A percentile compares a stretch with the other conserved stretches of the same genome.
Evolutionary conservation across 37 sponge, comb jelly and placozoan genomes (phyloP).

Genomic region (Ephydatia muelleri): DNA sequence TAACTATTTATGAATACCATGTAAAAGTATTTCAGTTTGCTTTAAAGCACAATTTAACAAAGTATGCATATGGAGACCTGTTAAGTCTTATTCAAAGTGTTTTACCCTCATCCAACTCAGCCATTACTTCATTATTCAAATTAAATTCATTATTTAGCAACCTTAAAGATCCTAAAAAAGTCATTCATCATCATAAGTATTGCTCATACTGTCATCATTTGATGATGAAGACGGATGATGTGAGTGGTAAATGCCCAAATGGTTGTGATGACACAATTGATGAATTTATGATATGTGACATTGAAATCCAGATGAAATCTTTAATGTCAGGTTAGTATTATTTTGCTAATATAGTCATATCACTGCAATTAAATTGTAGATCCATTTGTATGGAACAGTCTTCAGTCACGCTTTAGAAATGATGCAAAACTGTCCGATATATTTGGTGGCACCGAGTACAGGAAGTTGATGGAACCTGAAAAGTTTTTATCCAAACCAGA

Average conservation of each 20-base stretch:
- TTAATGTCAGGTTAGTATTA: constrained; percentile 1
- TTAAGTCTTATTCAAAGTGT: not conserved
- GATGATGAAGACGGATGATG: constrained; percentile 1
- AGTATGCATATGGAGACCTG: not conserved
- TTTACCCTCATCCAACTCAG: not conserved
- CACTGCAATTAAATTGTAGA: not conserved
- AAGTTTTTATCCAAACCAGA: not conserved
- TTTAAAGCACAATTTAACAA: constrained; percentile 1
- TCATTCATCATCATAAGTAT: not conserved
- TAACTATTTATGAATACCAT: constrained; percentile 1
- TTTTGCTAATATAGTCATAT: not conserved
- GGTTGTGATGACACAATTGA: constrained; percentile 1
- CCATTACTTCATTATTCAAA: not conserved
- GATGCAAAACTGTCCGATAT: constrained; percentile 1
- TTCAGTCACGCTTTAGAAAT: not conserved
- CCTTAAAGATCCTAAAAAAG: not conserved
- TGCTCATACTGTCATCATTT: not conserved
- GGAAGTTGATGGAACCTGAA: constrained; percentile 1
- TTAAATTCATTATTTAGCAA: not conserved
- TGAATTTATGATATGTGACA: not conserved
- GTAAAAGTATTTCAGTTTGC: constrained; percentile 1
- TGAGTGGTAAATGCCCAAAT: not conserved
- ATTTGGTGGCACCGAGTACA: not conserved
- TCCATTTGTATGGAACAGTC: constrained; percentile 1
- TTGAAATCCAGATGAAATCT: constrained; percentile 1